phyloP scores from a whole-genome alignment of 2,888 invertebrate species.

The Pristionchus mayeri region DNA sequence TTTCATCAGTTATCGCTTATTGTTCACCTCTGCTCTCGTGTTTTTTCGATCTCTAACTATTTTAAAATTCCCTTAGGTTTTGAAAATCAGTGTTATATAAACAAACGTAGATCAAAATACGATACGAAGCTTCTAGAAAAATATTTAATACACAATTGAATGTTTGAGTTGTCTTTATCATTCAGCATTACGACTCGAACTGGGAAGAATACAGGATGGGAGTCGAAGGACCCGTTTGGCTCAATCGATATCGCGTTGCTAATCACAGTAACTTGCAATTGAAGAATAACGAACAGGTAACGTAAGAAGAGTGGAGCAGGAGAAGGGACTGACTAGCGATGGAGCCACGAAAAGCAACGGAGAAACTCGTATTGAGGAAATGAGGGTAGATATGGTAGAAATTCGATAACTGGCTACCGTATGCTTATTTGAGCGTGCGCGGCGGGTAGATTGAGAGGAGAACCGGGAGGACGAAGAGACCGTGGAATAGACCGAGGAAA shows the following conservation, averaged over 20 bases:
- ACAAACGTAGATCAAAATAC: too few relatives aligned
- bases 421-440: slow-evolving; percentile 41
- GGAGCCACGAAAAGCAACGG: slow-evolving; percentile 8
- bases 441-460: slow-evolving; percentile 58
- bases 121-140: too few relatives aligned
- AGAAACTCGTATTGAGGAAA: slow-evolving; percentile 4
- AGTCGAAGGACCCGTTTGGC: slow-evolving; percentile 16
- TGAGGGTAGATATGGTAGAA: slow-evolving; percentile 29
- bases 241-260: slow-evolving; percentile 40
- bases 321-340: slow-evolving; percentile 16
- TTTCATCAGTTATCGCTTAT: too few relatives aligned
- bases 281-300: neutral
- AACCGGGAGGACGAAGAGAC: slow-evolving; percentile 66
- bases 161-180: neutral
- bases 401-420: neutral
- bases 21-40: too few relatives aligned
- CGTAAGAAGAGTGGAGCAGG: neutral
- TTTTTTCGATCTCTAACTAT: too few relatives aligned
- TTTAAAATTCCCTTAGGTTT: too few relatives aligned
- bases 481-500: slow-evolving; percentile 63
- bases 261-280: slow-evolving; percentile 33
- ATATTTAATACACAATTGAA: too few relatives aligned
- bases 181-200: neutral
- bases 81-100: too few relatives aligned
- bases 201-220: neutral